Evolutionary conservation across 2,113 vertebrate genomes (phyloP).

Genomic region (Limanda limanda): DNA sequence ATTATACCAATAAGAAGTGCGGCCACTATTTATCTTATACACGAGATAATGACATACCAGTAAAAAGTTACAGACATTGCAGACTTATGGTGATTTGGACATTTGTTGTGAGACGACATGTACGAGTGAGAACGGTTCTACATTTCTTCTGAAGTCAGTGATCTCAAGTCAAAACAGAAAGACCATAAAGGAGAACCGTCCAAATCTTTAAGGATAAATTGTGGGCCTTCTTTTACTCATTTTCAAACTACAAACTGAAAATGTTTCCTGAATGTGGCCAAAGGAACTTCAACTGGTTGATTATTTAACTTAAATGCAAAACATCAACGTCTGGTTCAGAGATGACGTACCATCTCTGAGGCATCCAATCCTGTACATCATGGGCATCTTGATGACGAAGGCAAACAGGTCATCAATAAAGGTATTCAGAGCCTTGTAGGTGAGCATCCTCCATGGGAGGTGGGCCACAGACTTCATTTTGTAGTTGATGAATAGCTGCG

Average conservation of each 20-base stretch:
- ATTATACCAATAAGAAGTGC: not conserved
- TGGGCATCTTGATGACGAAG: conserved; percentile 98
- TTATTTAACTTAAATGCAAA: not conserved
- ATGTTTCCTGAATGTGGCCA: not conserved
- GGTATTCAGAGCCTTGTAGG: conserved; percentile 97
- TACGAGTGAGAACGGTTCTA: not conserved
- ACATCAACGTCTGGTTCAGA: not conserved
- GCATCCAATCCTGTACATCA: conserved; percentile 98
- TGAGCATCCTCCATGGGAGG: conserved; percentile 97
- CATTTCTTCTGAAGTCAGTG: not conserved
- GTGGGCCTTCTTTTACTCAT: not conserved
- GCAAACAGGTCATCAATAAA: conserved; percentile 97
- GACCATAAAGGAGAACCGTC: not conserved
- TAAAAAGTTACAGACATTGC: not conserved
- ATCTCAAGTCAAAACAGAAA: no score
- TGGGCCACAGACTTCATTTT: conserved; percentile 97
- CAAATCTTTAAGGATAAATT: not conserved
- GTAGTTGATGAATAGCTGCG: conserved; percentile 97
- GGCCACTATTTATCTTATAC: no score
- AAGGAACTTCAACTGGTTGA: not conserved
- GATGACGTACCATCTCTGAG: conserved; percentile 88
- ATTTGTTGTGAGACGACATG: not conserved
- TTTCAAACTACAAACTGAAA: not conserved
- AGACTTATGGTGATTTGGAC: not conserved
- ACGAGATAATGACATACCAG: no score